Evolutionary conservation across 2,888 invertebrate genomes (phyloP).

Genomic region (Plusia festucae): DNA sequence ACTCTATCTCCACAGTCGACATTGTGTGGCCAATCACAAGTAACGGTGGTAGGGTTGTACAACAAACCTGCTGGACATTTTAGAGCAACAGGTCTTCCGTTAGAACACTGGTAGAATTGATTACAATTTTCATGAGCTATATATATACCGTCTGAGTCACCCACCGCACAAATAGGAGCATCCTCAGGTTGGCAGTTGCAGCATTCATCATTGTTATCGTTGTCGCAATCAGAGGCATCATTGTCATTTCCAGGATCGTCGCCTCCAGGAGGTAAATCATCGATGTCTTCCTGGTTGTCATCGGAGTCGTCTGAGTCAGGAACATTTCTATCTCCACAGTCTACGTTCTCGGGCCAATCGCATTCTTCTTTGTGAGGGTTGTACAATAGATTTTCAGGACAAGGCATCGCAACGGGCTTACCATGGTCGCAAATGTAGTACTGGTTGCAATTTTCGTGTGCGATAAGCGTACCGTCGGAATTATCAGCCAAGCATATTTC

Average conservation of each 20-base stretch:
- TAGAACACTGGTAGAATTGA: constrained; percentile 62
- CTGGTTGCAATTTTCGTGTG: constrained; percentile 61
- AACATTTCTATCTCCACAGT: constrained; percentile 50
- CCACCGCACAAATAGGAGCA: constrained; percentile 61
- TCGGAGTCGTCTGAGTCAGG: constrained; percentile 14
- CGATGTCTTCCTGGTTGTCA: background rate
- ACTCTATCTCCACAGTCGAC: constrained; percentile 67
- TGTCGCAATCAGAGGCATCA: constrained; percentile 9
- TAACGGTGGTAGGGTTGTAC: constrained; percentile 59
- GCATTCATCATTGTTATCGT: constrained; percentile 14
- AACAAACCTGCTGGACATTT: constrained; percentile 57
- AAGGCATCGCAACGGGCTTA: constrained; percentile 45
- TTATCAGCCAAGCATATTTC: constrained; percentile 55
- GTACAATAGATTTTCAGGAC: constrained; percentile 42
- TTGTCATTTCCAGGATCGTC: constrained; percentile 7
- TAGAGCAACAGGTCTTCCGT: constrained; percentile 56
- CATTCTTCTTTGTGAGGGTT: constrained; percentile 53
- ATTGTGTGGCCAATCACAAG: constrained; percentile 67
- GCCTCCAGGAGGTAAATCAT: too few relatives aligned
- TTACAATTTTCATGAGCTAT: constrained; percentile 68
- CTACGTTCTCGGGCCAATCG: constrained; percentile 56
- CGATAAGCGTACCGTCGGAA: constrained; percentile 49
- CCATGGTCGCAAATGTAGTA: constrained; percentile 59
- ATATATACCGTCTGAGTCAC: constrained; percentile 58
- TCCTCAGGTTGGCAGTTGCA: constrained; percentile 61